These are phyloP conservation scores for Xenopus petersii DNA, from an alignment of 2,797 vertebrate species.

Conservation along the genomic window DNA sequence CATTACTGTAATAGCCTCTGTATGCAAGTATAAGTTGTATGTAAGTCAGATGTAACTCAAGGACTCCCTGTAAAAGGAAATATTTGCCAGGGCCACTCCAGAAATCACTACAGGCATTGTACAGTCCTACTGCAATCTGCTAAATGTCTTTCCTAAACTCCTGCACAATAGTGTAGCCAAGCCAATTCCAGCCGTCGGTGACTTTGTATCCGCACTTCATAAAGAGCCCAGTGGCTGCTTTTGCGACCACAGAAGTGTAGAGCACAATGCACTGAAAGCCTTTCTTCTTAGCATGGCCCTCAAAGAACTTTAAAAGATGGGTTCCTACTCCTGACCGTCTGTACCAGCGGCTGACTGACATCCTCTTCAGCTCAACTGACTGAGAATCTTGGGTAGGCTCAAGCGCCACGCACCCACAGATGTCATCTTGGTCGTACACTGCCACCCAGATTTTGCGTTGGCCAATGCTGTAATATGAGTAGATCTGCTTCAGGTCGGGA, in stretches of 20 bases:
- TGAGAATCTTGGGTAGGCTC: constrained; percentile 61
- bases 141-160: constrained; percentile 83
- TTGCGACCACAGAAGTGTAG: constrained; percentile 74
- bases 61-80: not conserved
- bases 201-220: constrained; percentile 74
- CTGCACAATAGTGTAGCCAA: constrained; percentile 76
- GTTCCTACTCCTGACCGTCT: constrained; percentile 76
- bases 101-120: not conserved
- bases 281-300: constrained; percentile 65
- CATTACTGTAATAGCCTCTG: no score
- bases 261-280: constrained; percentile 69
- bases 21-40: no score
- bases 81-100: not conserved
- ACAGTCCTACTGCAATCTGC: not conserved
- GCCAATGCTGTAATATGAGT: constrained; percentile 33
- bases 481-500: constrained; percentile 41
- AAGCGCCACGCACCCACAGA: constrained; percentile 75
- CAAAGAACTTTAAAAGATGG: constrained; percentile 73
- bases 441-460: constrained; percentile 76
- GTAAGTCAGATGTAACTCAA: no score
- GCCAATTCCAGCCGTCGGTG: constrained; percentile 63
- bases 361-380: constrained; percentile 64
- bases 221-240: constrained; percentile 74
- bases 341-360: constrained; percentile 82
- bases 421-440: constrained; percentile 72